Base-by-base conservation (phyloP, 2,888 invertebrate genomes). In the Tridacna gigas region DNA sequence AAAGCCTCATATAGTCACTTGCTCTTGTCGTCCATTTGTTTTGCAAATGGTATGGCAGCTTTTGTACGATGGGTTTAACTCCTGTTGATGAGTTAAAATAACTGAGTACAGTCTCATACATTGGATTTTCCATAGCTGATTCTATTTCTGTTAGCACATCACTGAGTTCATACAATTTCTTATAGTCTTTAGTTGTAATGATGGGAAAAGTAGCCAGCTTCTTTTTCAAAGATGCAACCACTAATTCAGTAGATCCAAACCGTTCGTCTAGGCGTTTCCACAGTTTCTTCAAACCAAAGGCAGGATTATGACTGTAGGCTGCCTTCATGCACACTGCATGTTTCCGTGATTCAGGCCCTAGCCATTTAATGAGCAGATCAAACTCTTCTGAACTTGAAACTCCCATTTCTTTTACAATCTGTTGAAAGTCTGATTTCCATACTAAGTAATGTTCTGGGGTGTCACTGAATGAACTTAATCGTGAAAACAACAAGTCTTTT, bases 11-110 rank as follows among this genome's bases (percentile, higher is more conserved):
- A 22, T 71, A 71, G 9, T 48, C 22, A 12, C 12, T 20, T 47
- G 71, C 71, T 48, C 48, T 71, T 7, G 12, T 48, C 13, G 37
- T 48, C 71, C 71, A 71, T 71, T 71, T 71, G n/a, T 71, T 18
- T 71, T 71, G 71, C 45, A 71, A 47, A 37, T 71, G 45, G 22
- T 47, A 71, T 25, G 71, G 71, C 71, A 71, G 71, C 18, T 60
- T 74, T 60, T 74, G 56, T 26, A 74, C 74, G n/a, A 85, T 83
- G 18, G 69, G 79, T 13, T 51, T 77, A 15, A 88, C 76, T 15
- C 88, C 84, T 18, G 73, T 26, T 12, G 84, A 82, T 15, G 82
- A 84, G 69, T 88, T 76, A 26, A 84, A 84, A 65, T 86, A 83
- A 15, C 77, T 61, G 26, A 86, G 48, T 15, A 84, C 26, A 25